phyloP scores from a whole-genome alignment of 2,797 vertebrate species.

The Pristis pectinata region DNA sequence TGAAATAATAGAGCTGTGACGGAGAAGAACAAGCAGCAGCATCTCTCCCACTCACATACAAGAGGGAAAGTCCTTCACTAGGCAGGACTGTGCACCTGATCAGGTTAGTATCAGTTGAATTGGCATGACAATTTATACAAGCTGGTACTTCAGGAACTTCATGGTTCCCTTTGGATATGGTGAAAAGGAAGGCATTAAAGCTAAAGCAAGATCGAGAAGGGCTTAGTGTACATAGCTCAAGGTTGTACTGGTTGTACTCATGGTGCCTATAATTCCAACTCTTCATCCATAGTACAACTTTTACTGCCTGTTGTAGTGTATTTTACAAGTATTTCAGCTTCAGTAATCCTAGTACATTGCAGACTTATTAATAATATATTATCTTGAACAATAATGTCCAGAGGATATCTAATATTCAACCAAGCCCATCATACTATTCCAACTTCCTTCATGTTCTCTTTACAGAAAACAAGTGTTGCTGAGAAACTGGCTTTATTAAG shows the following conservation, averaged over 20 bases:
- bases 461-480: neutral
- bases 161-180: neutral
- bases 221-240: too few species aligned
- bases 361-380: neutral
- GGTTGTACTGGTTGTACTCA: neutral
- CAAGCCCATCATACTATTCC: neutral
- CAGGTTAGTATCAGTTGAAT: neutral
- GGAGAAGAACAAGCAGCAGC: neutral
- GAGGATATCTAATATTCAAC: neutral
- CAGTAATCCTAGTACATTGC: neutral
- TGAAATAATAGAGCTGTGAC: neutral
- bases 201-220: neutral
- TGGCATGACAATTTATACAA: neutral
- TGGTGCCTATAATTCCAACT: neutral
- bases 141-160: neutral
- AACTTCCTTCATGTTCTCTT: neutral
- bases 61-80: too few species aligned
- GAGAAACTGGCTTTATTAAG: neutral
- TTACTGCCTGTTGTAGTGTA: neutral
- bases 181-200: neutral
- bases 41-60: neutral
- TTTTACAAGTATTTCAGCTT: neutral
- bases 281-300: neutral
- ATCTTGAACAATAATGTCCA: neutral
- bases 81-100: neutral